A percentile compares a stretch with the other conserved stretches of the same genome.
Evolutionary conservation across 1,140 invertebrate genomes (phyloP).

Genomic region (Cherax destructor): DNA sequence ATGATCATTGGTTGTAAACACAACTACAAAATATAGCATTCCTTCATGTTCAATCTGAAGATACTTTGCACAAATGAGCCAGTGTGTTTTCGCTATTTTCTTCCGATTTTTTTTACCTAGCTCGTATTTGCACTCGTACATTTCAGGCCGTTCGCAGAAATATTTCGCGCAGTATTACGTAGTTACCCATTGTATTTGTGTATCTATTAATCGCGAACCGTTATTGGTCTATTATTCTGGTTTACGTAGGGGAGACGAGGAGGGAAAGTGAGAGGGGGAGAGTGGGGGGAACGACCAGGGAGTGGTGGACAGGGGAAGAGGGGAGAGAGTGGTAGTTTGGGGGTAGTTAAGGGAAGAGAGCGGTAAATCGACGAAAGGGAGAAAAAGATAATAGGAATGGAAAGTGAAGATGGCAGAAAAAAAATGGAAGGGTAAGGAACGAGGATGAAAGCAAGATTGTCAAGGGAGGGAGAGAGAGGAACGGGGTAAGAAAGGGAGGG

Average conservation of each 20-base stretch:
- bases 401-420: background rate
- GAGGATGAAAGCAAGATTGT: conserved; percentile 2
- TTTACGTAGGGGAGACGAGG: background rate
- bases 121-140: background rate
- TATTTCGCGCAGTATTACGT: background rate
- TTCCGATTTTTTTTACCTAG: background rate
- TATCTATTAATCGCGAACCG: background rate
- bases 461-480: background rate
- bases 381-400: background rate
- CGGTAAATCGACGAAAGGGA: background rate
- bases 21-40: too few relatives aligned
- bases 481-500: background rate
- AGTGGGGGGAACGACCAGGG: background rate
- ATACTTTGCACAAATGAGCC: too few relatives aligned
- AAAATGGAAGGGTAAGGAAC: background rate
- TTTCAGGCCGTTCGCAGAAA: background rate
- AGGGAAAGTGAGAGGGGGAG: background rate
- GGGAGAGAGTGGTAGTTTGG: background rate
- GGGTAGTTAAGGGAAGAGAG: background rate
- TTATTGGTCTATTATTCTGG: background rate
- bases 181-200: conserved; percentile 9
- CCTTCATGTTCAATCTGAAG: too few relatives aligned
- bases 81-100: too few relatives aligned
- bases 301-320: too few relatives aligned
- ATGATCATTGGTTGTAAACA: too few relatives aligned